Evolutionary conservation across 2,113 vertebrate genomes (phyloP).

Genomic region (Uropsilus gracilis): DNA sequence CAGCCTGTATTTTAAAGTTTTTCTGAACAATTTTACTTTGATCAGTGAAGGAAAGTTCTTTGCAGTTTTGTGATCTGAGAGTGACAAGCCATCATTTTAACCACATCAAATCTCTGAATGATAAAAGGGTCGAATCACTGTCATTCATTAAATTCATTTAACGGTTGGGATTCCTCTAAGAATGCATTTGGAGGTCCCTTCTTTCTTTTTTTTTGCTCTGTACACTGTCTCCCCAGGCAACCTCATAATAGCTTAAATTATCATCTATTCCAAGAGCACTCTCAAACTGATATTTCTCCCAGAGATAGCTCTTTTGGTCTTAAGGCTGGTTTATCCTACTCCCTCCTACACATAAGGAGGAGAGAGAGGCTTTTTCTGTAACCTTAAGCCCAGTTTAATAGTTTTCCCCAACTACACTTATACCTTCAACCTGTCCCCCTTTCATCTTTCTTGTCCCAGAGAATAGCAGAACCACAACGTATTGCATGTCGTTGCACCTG

Average conservation of each 20-base stretch:
- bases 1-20: not conserved
- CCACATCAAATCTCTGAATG: not conserved
- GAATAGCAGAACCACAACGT: not conserved
- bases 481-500: not conserved
- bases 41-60: not conserved
- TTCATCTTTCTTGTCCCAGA: not conserved
- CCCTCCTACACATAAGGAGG: not conserved
- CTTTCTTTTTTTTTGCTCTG: not conserved
- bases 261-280: not conserved
- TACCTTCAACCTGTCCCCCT: not conserved
- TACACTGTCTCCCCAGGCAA: not conserved
- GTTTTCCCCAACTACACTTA: not conserved
- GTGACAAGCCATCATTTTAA: conserved; percentile 12
- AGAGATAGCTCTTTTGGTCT: not conserved
- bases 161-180: not conserved
- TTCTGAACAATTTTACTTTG: not conserved
- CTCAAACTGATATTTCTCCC: not conserved
- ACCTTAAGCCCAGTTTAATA: not conserved
- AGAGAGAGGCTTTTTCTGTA: not conserved
- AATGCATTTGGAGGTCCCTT: not conserved
- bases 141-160: not conserved
- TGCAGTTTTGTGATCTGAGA: not conserved
- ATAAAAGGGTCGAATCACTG: not conserved
- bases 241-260: not conserved
- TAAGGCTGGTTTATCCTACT: not conserved